Base-by-base conservation (phyloP, 2,797 vertebrate genomes). In the Cyprinella venusta region DNA sequence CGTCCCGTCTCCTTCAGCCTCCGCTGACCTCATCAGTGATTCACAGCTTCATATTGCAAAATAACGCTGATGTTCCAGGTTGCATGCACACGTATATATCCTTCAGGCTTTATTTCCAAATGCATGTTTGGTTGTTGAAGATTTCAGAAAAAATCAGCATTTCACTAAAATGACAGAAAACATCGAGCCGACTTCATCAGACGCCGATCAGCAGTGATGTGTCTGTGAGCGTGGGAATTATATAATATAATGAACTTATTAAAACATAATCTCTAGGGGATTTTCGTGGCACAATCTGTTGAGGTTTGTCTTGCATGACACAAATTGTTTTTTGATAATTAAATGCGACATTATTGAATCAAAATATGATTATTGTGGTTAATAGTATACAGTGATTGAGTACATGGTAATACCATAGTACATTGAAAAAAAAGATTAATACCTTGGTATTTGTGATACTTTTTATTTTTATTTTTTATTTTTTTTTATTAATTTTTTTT, bases 21-120 rank as follows among this genome's bases (percentile, higher is more conserved):
- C 67, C 6, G 16, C 54, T 83, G 70, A 88, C 82, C 72, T 85
- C 79, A 86, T 30, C 26, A 30, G 26, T 30, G 26, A 69, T 59
- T 80, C 40, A 68, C 64, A 18, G 48, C 76, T 52, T 79, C 30
- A 50, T 79, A 67, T 19, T 6, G 4, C 30, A 52, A 52, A 50
- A 36, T 40, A 40, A 56, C 19, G 5, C 5, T 68, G 48, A 26
- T 54, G 68, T 18, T 54, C 36, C n/a, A 45, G n/a, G 38, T 19
- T 54, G 48, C 63, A 26, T 4, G 19, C 36, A 12, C 54, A 13
- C 26, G 2, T 13, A 16, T 38, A 16, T 56, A 56, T 33, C 18
- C 26, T 74, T 50, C 13, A 52, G 9, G 24, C 10, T 36, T 74
- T 36, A 5, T 21, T 50, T 50, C 18, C 70, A 75, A 36, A 42